A percentile compares a stretch with the other conserved stretches of the same genome.
Conservation (phyloP, 2,113 vertebrate species). For the Nothocercus nigrocapillus region DNA sequence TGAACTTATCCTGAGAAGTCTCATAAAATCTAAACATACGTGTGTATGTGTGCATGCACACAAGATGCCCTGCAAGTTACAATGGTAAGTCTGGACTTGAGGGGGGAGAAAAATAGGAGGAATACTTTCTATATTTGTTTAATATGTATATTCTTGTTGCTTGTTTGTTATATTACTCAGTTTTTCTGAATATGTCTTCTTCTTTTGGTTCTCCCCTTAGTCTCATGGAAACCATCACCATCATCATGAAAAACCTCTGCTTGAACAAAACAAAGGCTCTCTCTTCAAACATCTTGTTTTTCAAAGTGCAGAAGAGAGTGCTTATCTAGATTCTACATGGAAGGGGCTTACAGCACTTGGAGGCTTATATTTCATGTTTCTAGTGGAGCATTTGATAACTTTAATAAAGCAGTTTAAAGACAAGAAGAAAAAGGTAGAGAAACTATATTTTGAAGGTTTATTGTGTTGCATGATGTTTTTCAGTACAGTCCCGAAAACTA, state of each 20-base stretch:
- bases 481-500: neutral
- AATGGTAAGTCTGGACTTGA: neutral
- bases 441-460: neutral
- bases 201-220: conserved; percentile 30
- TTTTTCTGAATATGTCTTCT: neutral
- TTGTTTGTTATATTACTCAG: neutral
- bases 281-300: conserved; percentile 75
- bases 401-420: conserved; percentile 98
- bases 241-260: conserved; percentile 71
- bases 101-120: neutral
- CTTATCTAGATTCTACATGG: conserved; percentile 90
- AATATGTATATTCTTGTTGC: too few relatives aligned
- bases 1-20: neutral
- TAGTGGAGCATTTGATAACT: conserved; percentile 95
- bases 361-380: conserved; percentile 97
- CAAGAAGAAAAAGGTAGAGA: conserved; percentile 93
- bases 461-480: neutral
- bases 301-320: conserved; percentile 75
- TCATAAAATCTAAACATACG: fast-evolving
- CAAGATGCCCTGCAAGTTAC: neutral
- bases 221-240: conserved; percentile 84
- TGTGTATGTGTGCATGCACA: neutral
- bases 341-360: conserved; percentile 93
- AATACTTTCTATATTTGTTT: neutral
- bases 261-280: conserved; percentile 72